These are phyloP conservation scores for Diabrotica virgifera DNA, from an alignment of 1,140 invertebrate genomes.

Conservation along the genomic window DNA sequence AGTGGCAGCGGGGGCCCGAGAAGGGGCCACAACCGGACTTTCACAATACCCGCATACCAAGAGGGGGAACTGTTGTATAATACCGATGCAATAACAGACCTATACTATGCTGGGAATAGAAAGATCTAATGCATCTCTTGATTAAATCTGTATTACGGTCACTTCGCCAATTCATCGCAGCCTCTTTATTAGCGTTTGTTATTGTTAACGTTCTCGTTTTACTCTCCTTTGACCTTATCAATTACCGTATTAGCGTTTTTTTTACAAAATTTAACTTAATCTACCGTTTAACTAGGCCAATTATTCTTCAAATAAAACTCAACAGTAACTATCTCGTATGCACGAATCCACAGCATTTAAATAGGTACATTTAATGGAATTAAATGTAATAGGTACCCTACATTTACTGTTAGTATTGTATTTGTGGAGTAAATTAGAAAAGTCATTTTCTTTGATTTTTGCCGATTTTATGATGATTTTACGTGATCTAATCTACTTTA, in stretches of 20 bases:
- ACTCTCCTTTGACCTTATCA: conserved; percentile 11
- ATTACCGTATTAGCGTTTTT: background rate
- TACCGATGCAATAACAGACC: conserved; percentile 36
- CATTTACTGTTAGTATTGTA: no score
- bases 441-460: no score
- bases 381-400: no score
- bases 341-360: no score
- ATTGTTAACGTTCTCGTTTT: background rate
- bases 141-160: conserved; percentile 18
- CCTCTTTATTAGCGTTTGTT: background rate
- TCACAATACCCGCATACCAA: conserved; percentile 34
- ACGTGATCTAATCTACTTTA: no score
- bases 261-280: no score
- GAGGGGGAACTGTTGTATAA: conserved; percentile 42
- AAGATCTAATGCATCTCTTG: conserved; percentile 20
- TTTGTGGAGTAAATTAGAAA: no score
- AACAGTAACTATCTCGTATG: no score
- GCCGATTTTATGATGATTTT: no score
- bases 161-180: conserved; percentile 10
- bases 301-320: no score
- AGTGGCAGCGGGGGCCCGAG: conserved; percentile 33
- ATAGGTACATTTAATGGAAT: no score
- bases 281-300: no score
- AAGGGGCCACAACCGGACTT: conserved; percentile 41
- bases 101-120: conserved; percentile 22